Evolutionary conservation across 2,888 invertebrate genomes (phyloP), one percentile per base, ranked within the genome.

Genomic region (Campopleginae sp.): DNA sequence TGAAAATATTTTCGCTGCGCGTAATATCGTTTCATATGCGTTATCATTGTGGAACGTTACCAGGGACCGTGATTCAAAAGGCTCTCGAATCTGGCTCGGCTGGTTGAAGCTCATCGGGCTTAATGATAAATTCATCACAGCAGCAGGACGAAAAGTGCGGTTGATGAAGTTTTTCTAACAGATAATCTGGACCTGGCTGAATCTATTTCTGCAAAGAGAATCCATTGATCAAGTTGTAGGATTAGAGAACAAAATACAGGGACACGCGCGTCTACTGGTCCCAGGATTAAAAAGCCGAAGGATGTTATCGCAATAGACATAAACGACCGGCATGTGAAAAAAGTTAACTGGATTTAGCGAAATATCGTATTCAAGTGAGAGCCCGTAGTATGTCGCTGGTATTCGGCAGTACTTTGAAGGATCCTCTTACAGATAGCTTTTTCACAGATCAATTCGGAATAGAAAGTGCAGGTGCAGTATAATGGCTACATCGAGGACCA

Each of bases 31-130:
- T 77, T 72, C 65, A 78, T 78, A 66, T 82, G 77, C 77, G 65
- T 78, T 72, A 72, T 72, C 82, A 78, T 82, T 72, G 66, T 66
- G 66, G 66, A 79, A 71, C 10, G 27, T 70, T 72, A 38, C 54
- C 63, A 71, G 71, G 71, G 71, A 54, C 71, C 58, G 14, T 31
- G 19, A 65, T 54, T 66, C 66, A 23, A 54, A 65, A 72, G 33
- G 17, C 70, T 44, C 38, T n/a, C 48, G 54, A 70, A 61, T 48
- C 76, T 48, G 31, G 44, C 46, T n/a, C 17, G n/a, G n/a, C n/a
- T 63, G 46, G 17, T 75, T 63, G 14, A 58, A 54, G 23, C 19
- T 8, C 23, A 27, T 38, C 14, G 19, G 23, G 23, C 17, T 38
- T 42, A 72, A 54, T 38, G 58, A 72, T 14, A 71, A 14, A 72